Conservation (phyloP, 2,888 invertebrate species). For the Athrips mouffetella region DNA sequence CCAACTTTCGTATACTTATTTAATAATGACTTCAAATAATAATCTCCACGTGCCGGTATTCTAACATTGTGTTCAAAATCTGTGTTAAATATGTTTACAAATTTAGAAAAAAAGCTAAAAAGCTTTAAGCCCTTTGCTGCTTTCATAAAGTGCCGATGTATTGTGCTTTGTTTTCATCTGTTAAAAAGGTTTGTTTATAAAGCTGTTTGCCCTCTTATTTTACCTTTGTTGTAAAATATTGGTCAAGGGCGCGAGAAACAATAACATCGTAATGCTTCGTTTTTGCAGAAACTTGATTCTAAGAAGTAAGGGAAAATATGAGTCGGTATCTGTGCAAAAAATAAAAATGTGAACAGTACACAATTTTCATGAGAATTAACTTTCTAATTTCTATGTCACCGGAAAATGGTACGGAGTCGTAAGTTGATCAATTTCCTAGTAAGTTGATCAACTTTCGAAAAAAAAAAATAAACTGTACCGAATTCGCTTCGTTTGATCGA, state of each 20-base stretch:
- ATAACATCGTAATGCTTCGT: constrained; percentile 28
- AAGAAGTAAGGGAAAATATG: constrained; percentile 25
- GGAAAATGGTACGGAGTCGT: no score
- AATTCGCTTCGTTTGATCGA: no score
- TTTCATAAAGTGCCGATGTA: constrained; percentile 28
- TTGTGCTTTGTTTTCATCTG: constrained; percentile 31
- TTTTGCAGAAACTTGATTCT: constrained; percentile 11
- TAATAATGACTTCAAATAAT: no score
- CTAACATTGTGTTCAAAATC: background rate
- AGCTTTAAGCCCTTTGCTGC: constrained; percentile 16
- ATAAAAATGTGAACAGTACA: no score
- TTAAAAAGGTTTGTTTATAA: constrained; percentile 37
- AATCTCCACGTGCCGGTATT: background rate
- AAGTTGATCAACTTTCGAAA: no score
- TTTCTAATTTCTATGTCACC: no score
- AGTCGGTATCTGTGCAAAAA: constrained; percentile 21
- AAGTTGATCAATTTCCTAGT: no score
- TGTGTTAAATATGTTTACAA: background rate
- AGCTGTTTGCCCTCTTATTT: constrained; percentile 40
- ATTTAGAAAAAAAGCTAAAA: background rate
- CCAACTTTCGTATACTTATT: no score
- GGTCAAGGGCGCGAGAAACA: constrained; percentile 40
- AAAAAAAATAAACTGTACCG: no score
- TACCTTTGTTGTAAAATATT: constrained; percentile 38
- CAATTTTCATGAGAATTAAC: no score